phyloP scores from a whole-genome alignment of 2,888 invertebrate genomes.

The Julus scandinavius region DNA sequence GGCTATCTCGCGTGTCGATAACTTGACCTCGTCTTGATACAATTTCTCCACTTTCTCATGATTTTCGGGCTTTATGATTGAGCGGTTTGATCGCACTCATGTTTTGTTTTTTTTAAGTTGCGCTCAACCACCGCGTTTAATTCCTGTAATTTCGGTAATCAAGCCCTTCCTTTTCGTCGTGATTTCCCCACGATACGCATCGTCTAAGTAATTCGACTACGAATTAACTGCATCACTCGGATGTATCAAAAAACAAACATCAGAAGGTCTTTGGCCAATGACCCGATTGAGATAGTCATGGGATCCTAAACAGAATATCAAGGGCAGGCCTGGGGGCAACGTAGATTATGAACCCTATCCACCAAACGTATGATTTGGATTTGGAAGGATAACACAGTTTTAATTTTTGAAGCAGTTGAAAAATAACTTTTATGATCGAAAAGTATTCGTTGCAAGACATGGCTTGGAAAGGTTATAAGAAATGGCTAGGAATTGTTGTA shows the following conservation, averaged over 20 bases:
- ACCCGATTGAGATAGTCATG: not conserved
- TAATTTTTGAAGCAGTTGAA: too few relatives aligned
- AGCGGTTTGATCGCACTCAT: not conserved
- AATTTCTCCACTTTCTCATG: not conserved
- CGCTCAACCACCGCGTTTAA: not conserved
- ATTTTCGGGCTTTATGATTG: not conserved
- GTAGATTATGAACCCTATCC: too few relatives aligned
- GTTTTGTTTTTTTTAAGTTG: not conserved
- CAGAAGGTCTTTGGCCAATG: not conserved
- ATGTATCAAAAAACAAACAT: conserved; percentile 5
- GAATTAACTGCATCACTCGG: not conserved
- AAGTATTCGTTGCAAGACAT: too few relatives aligned
- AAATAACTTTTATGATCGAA: too few relatives aligned
- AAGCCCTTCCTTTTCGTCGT: not conserved
- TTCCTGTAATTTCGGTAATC: conserved; percentile 4
- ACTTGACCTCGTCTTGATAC: not conserved
- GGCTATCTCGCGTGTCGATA: not conserved
- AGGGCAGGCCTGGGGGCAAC: not conserved
- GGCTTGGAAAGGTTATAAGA: too few relatives aligned
- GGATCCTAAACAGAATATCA: not conserved
- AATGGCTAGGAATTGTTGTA: too few relatives aligned
- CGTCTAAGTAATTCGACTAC: not conserved
- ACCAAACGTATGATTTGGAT: too few relatives aligned
- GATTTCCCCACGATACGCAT: not conserved
- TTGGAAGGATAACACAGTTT: too few relatives aligned